phyloP scores from a whole-genome alignment of 1,140 invertebrate species.

The Geopemphigus sp. region DNA sequence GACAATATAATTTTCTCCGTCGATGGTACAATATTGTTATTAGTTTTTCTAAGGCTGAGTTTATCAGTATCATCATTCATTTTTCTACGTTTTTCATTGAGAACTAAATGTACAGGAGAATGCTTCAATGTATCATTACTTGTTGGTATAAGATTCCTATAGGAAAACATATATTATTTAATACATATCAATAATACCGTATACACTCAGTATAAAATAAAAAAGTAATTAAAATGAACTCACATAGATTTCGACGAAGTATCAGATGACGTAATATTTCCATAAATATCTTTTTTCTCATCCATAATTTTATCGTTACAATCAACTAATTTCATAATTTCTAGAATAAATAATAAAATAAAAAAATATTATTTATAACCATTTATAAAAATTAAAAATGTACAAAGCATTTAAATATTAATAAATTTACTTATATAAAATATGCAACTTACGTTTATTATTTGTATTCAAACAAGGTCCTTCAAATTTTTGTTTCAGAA shows the following conservation, averaged over 20 bases:
- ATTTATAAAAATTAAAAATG: not conserved
- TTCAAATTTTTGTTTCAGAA: not conserved
- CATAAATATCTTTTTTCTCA: too few relatives aligned
- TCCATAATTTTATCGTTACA: too few relatives aligned
- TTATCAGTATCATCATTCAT: too few relatives aligned
- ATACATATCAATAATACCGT: too few relatives aligned
- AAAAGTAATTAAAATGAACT: too few relatives aligned
- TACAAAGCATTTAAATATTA: not conserved
- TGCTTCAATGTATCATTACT: not conserved
- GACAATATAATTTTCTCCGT: not conserved
- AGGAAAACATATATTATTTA: too few relatives aligned
- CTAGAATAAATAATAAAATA: too few relatives aligned
- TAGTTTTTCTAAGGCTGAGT: not conserved
- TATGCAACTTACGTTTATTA: conserved; percentile 21
- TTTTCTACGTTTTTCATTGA: conserved; percentile 28
- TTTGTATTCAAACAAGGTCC: not conserved
- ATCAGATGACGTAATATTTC: too few relatives aligned
- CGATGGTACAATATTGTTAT: not conserved
- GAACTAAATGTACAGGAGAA: not conserved
- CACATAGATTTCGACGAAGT: too few relatives aligned
- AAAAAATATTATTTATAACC: too few relatives aligned
- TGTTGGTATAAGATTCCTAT: not conserved
- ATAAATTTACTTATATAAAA: not conserved
- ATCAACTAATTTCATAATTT: too few relatives aligned
- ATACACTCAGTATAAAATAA: too few relatives aligned